These are phyloP conservation scores for Sander vitreus DNA, from an alignment of 2,113 vertebrate species.

Conservation along the genomic window DNA sequence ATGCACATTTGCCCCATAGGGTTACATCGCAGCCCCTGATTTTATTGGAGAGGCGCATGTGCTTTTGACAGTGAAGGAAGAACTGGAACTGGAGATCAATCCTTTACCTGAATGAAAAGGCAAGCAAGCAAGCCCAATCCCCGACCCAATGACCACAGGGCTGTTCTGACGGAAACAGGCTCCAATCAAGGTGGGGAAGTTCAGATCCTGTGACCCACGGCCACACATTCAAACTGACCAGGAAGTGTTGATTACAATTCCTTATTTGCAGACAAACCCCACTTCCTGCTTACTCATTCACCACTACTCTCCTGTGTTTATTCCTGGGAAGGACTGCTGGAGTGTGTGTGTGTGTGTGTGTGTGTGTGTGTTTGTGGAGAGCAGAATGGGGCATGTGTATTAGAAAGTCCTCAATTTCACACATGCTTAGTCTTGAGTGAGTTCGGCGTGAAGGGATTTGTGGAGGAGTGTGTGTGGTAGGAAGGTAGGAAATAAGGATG, in stretches of 20 bases:
- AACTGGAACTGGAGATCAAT: too few relatives aligned
- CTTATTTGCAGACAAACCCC: not conserved
- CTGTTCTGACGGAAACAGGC: not conserved
- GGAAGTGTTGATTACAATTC: constrained; percentile 1
- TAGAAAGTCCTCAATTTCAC: constrained; percentile 98
- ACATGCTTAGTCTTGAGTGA: constrained; percentile 98
- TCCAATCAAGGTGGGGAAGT: constrained; percentile 8
- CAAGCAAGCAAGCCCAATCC: not conserved
- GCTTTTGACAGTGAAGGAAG: too few relatives aligned
- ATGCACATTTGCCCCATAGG: too few relatives aligned
- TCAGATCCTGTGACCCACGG: not conserved
- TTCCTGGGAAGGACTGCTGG: not conserved
- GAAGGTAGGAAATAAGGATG: constrained; percentile 89
- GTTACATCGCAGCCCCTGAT: too few relatives aligned
- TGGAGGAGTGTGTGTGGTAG: constrained; percentile 79
- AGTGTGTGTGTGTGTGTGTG: constrained; percentile 39
- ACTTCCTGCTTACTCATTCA: constrained; percentile 49
- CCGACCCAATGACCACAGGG: not conserved
- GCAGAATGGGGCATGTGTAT: constrained; percentile 85
- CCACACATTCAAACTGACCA: not conserved
- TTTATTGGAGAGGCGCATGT: too few relatives aligned
- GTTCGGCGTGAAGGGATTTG: constrained; percentile 97
- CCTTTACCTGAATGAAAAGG: not conserved
- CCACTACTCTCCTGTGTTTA: constrained; percentile 27
- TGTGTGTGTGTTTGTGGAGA: constrained; percentile 35